Base-by-base conservation (phyloP, 2,888 invertebrate genomes). In the Parnassius mnemosyne region DNA sequence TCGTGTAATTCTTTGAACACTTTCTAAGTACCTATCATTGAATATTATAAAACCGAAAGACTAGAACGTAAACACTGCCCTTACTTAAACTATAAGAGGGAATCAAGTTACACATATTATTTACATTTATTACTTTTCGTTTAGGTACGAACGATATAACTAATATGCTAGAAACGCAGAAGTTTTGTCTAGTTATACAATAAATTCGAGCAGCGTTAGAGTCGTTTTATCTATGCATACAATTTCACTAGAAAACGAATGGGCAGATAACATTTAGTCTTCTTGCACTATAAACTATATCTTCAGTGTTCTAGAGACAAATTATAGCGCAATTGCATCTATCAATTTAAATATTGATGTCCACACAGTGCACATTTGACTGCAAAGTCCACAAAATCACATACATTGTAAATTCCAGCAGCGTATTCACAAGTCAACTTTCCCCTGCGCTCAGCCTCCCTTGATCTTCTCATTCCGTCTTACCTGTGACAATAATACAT, bases 401-500 rank as follows among this genome's bases (percentile, higher is more conserved):
- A 54, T 62, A 59, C 55, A 60, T 58, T 69, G 7, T 67, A 69
- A 66, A 63, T 70, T 61, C 61, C 66, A 67, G 63, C 63, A 60
- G 67, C 62, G 65, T 66, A 64, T 68, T 69, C 34, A 34, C 34
- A 34, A 7, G 34, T 67, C 60, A 65, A 64, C 57, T 66, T 49
- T 49, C 13, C 75, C 76, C 77, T 76, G 77, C 77, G 61, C 61
- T 68, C 71, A 67, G 77, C 80, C 77, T 79, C 84, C 82, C 78
- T 79, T 74, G 73, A 72, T 71, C 72, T 76, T 70, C 75, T 68
- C 62, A 65, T 65, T 71, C 78, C 79, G 75, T 79, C 76, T 73
- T 77, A 86, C 86, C 89, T 89, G 78, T 60, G 79, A 85, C 87
- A 88, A 89, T 69, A 67, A 68, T 65, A 78, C 66, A 61, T 47